A percentile compares a stretch with the other conserved stretches of the same genome.
Evolutionary conservation across 2,113 vertebrate species (phyloP).

Genomic region (Lagenorhynchus albirostris): DNA sequence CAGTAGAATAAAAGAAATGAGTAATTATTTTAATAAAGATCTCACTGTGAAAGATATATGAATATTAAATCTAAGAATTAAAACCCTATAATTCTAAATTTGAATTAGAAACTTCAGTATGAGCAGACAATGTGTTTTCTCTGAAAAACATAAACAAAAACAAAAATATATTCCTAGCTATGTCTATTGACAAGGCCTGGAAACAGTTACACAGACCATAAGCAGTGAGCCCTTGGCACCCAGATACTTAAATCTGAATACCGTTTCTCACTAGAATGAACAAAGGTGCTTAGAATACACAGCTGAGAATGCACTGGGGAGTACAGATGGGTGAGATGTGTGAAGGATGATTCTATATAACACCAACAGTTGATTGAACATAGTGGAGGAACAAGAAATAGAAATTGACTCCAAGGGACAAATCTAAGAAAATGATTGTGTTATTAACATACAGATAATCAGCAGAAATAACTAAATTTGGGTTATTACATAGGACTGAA

Average conservation of each 20-base stretch:
- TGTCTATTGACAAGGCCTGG: neutral
- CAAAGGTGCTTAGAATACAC: neutral
- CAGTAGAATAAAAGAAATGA: neutral
- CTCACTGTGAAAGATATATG: neutral
- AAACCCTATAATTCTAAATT: neutral
- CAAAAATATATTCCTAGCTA: neutral
- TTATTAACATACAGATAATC: neutral
- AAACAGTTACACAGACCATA: neutral
- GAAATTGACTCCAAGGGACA: neutral
- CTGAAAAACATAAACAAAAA: neutral
- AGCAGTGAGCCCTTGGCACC: neutral
- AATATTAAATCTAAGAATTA: neutral
- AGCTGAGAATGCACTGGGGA: neutral
- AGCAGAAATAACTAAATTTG: neutral
- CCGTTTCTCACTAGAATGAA: neutral
- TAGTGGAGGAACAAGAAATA: neutral
- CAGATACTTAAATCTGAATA: neutral
- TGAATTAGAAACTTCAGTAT: neutral
- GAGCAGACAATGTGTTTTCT: neutral
- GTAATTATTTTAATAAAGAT: neutral
- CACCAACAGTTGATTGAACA: neutral
- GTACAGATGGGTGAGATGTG: neutral
- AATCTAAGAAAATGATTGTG: neutral
- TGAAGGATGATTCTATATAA: neutral
- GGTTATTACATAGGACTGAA: neutral